These are phyloP conservation scores for Drosophila kikkawai DNA, from an alignment of 1,140 invertebrate genomes.

Conservation along the genomic window DNA sequence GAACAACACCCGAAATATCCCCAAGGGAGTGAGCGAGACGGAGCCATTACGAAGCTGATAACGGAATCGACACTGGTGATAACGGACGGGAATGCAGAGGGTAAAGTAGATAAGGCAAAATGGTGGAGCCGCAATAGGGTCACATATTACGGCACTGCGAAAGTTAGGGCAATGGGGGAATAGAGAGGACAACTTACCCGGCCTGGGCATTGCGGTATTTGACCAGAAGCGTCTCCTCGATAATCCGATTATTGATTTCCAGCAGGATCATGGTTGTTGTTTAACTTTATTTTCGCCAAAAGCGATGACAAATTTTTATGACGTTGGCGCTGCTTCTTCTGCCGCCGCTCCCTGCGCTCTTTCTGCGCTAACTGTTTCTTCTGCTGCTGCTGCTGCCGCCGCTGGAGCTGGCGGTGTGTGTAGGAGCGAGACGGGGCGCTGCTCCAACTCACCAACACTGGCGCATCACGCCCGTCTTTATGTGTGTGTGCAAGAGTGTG, in stretches of 20 bases:
- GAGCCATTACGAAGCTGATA: constrained; percentile 51
- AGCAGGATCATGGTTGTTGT: constrained; percentile 95
- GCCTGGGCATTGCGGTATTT: constrained; percentile 98
- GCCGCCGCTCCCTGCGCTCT: constrained; percentile 69
- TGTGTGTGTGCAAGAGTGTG: constrained; percentile 25
- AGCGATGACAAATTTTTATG: constrained; percentile 76
- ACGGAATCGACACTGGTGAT: constrained; percentile 55
- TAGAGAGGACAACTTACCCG: constrained; percentile 91
- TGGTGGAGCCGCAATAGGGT: constrained; percentile 40
- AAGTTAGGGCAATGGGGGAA: constrained; percentile 1
- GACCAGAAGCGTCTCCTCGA: constrained; percentile 96
- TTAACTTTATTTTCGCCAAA: constrained; percentile 32
- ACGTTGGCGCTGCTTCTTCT: constrained; percentile 66
- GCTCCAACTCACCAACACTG: constrained; percentile 70
- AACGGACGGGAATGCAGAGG: constrained; percentile 39
- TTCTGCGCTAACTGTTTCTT: constrained; percentile 71
- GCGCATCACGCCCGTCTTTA: constrained; percentile 19
- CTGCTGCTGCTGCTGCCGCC: constrained; percentile 32
- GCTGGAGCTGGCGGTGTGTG: constrained; percentile 51
- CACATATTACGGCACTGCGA: constrained; percentile 47
- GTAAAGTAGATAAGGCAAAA: constrained; percentile 60
- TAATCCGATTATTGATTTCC: constrained; percentile 99
- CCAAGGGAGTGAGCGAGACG: constrained; percentile 12
- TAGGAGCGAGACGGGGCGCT: constrained; percentile 58
- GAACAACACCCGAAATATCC: constrained; percentile 58